These are phyloP conservation scores for Phymastichus coffea DNA, from an alignment of 1,140 invertebrate species.

Conservation along the genomic window DNA sequence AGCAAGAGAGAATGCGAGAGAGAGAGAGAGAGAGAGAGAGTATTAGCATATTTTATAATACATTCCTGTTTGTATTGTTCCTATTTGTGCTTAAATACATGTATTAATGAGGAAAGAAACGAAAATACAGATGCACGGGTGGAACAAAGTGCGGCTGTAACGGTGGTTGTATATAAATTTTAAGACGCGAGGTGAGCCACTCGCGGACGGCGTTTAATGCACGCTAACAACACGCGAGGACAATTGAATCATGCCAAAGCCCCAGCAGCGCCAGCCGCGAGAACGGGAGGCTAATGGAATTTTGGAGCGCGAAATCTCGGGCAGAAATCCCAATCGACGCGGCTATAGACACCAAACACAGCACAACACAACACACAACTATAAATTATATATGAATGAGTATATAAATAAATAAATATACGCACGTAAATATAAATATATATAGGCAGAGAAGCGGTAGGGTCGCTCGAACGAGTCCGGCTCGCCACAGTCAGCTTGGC, in stretches of 20 bases:
- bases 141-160: neutral
- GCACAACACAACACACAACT: too few species aligned
- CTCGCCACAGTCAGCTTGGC: too few species aligned
- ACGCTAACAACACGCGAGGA: conserved; percentile 1
- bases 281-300: conserved; percentile 16
- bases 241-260: conserved; percentile 12
- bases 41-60: conserved; percentile 32
- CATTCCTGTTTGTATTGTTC: conserved; percentile 35
- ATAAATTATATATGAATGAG: conserved; percentile 29
- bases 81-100: conserved; percentile 30
- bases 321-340: conserved; percentile 15
- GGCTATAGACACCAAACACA: too few species aligned
- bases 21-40: too few species aligned
- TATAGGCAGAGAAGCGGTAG: too few species aligned
- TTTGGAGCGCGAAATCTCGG: conserved; percentile 7
- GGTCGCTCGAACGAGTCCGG: too few species aligned
- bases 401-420: conserved; percentile 17
- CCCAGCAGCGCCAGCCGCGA: neutral
- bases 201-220: neutral
- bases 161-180: conserved; percentile 23
- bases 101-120: neutral
- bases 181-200: conserved; percentile 1
- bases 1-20: too few species aligned
- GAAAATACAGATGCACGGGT: too few species aligned
- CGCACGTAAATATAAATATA: conserved; percentile 27